Base-by-base conservation (phyloP, 2,888 invertebrate species). In the Sturmia bella region DNA sequence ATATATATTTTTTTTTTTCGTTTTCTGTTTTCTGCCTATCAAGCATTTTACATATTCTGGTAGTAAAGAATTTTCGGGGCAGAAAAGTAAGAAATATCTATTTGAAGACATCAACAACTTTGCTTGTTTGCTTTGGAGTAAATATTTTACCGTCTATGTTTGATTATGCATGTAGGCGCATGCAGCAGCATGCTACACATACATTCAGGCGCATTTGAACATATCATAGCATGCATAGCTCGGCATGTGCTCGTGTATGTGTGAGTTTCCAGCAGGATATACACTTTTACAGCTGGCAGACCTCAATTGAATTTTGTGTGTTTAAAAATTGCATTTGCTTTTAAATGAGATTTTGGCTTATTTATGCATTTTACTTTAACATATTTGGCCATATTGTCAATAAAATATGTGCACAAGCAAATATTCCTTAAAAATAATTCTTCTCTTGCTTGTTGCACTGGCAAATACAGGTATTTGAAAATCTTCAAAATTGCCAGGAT, bases 221-320 rank as follows among this genome's bases (percentile, higher is more conserved):
- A 37, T 19, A n/a, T 11, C 41, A 27, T n/a, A n/a, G n/a, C n/a
- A n/a, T n/a, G n/a, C n/a, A n/a, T n/a, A n/a, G n/a, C n/a, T n/a
- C n/a, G n/a, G n/a, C 27, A 17, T 41, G 9, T 39, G 4, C 27
- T 0, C 24, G 45, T 50, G 5, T 39, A 15, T 45, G 37, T 32
- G 19, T 68, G 13, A 39, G 13, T 68, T 32, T 57, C 21, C 12
- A 21, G 24, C 54, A 57, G 63, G 64, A 64, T 59, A 32, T 56
- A 48, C 11, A 74, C n/a, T 56, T 64, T 24, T 17, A 37, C n/a
- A 5, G 45, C 13, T 43, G 41, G 12, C 27, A 63, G 63, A 59
- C 72, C 78, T 37, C 72, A 78, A 72, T 78, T 78, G 78, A 57
- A 72, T 78, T 72, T 59, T 66, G 57, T 66, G 52, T 78, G 37